Conservation (phyloP, 2,113 vertebrate genomes). For the Boulengeromyrus knoepffleri region DNA sequence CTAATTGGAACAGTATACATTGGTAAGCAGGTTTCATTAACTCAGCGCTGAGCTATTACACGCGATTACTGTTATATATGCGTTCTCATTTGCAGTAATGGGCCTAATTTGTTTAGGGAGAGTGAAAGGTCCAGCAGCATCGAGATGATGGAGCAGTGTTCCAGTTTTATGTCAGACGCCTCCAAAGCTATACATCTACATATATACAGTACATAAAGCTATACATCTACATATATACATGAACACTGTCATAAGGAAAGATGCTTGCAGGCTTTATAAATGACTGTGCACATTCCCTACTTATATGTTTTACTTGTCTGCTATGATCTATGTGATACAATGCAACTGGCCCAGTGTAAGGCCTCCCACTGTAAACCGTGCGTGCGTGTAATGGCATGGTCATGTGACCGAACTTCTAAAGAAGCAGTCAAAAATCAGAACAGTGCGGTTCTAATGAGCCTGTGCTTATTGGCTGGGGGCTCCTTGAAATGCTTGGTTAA, state of each 20-base stretch:
- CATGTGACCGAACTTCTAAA: background rate
- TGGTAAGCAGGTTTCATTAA: background rate
- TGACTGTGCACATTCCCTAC: background rate
- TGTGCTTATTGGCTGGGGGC: background rate
- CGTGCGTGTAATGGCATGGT: background rate
- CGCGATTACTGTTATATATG: background rate
- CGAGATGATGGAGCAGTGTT: background rate
- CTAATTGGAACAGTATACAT: constrained; percentile 5
- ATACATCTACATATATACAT: background rate
- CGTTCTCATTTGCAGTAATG: background rate
- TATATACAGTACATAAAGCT: background rate
- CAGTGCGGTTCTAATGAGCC: background rate
- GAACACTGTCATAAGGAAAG: background rate
- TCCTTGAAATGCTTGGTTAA: background rate
- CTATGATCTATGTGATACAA: background rate
- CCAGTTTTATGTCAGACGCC: background rate
- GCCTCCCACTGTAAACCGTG: background rate
- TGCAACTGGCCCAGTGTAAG: background rate
- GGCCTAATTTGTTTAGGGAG: constrained; percentile 1
- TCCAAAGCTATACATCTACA: background rate
- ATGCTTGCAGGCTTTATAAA: background rate
- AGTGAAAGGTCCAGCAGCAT: background rate
- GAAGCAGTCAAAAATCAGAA: background rate
- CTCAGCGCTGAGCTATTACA: background rate
- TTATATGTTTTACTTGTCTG: background rate